Percentiles rank a stretch among this genome's conserved stretches.
These are phyloP conservation scores for Drosophila ogumai DNA, from an alignment of 1,140 invertebrate genomes.

Conservation along the genomic window DNA sequence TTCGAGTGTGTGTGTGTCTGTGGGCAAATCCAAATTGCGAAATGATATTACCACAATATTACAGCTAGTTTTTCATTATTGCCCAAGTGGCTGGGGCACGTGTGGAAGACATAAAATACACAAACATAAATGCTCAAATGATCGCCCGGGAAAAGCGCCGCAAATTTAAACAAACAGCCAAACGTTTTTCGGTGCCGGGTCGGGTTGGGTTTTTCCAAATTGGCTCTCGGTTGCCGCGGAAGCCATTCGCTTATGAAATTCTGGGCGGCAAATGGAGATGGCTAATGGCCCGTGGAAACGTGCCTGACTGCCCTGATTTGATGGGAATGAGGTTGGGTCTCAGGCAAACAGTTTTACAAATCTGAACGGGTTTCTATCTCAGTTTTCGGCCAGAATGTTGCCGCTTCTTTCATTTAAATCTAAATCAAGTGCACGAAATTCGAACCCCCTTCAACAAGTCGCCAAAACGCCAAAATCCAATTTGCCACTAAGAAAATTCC, in stretches of 20 bases:
- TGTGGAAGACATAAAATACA: constrained; percentile 58
- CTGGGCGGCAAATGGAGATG: constrained; percentile 16
- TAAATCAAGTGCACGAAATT: constrained; percentile 5
- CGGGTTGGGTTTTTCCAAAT: constrained; percentile 6
- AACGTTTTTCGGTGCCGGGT: constrained; percentile 3
- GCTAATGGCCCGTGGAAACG: constrained; percentile 59
- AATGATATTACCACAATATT: constrained; percentile 74
- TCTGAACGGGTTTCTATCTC: background rate
- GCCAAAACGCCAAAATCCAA: constrained; percentile 7
- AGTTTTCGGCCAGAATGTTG: background rate
- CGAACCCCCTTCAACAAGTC: constrained; percentile 21
- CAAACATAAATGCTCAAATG: constrained; percentile 54
- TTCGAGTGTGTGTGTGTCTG: constrained; percentile 7
- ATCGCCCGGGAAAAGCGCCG: constrained; percentile 31
- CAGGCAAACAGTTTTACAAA: constrained; percentile 28
- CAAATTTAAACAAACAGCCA: constrained; percentile 53
- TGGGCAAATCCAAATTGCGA: constrained; percentile 65
- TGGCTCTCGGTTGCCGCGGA: background rate
- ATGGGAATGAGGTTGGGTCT: constrained; percentile 4
- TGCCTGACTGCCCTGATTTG: constrained; percentile 54
- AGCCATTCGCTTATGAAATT: constrained; percentile 5
- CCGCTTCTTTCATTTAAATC: background rate
- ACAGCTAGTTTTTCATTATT: constrained; percentile 65
- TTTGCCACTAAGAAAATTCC: constrained; percentile 22
- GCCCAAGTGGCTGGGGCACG: constrained; percentile 28